Conservation (phyloP, 1,140 invertebrate genomes). For the Pachyrhynchus sulphureomaculatus region DNA sequence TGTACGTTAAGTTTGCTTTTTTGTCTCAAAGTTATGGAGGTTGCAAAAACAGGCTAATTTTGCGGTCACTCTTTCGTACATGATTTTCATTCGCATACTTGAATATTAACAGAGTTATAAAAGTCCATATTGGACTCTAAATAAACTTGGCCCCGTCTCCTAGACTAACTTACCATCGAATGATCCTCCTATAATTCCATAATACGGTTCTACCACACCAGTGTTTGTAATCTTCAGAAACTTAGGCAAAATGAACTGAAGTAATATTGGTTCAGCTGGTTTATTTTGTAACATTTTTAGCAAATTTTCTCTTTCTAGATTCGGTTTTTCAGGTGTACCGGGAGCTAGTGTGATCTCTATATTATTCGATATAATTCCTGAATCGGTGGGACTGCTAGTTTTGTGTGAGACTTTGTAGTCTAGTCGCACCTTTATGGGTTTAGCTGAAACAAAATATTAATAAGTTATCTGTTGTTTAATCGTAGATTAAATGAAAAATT, state of each 20-base stretch:
- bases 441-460: too few species aligned
- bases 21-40: too few species aligned
- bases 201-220: constrained; percentile 61
- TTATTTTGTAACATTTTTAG: constrained; percentile 59
- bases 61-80: too few species aligned
- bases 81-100: too few species aligned
- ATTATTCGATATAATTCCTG: constrained; percentile 62
- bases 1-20: too few species aligned
- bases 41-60: too few species aligned
- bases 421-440: constrained; percentile 66
- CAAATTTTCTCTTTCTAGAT: constrained; percentile 61
- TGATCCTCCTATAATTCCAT: constrained; percentile 9
- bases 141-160: too few species aligned
- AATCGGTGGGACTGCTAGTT: constrained; percentile 68
- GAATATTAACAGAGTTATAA: too few species aligned
- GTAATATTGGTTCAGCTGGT: constrained; percentile 36
- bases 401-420: constrained; percentile 74
- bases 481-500: too few species aligned
- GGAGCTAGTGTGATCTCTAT: constrained; percentile 56
- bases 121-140: too few species aligned
- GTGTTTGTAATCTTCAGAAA: constrained; percentile 85
- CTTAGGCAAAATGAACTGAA: constrained; percentile 73
- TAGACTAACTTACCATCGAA: constrained; percentile 20
- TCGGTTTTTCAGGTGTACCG: constrained; percentile 53
- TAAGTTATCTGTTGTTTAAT: too few species aligned